Evolutionary conservation across 2,113 vertebrate genomes (phyloP).

Genomic region (Anas platyrhynchos): DNA sequence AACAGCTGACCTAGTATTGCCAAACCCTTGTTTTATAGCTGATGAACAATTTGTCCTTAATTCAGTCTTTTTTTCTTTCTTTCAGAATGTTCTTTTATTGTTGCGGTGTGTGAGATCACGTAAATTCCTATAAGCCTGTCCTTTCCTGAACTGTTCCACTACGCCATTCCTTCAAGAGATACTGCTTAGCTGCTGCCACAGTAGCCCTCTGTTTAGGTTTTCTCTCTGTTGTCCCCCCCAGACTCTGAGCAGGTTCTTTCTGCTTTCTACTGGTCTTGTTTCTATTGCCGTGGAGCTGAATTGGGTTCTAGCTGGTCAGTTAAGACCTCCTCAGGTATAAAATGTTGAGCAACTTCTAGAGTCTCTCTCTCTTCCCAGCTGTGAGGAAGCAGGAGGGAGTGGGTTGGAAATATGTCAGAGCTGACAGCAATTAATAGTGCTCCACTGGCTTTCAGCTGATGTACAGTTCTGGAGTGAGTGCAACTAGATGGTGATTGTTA

Average conservation of each 20-base stretch:
- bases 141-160: not conserved
- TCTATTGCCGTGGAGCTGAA: not conserved
- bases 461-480: not conserved
- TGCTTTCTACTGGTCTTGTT: not conserved
- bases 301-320: not conserved
- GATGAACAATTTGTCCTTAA: not conserved
- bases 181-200: not conserved
- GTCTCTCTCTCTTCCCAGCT: not conserved
- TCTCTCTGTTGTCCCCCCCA: not conserved
- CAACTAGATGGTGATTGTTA: not conserved
- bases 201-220: not conserved
- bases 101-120: not conserved
- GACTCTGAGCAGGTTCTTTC: not conserved
- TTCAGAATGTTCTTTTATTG: constrained; percentile 30
- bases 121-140: not conserved
- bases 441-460: not conserved
- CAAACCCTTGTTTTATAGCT: constrained; percentile 11
- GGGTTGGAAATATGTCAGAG: not conserved
- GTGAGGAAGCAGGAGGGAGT: not conserved
- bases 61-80: not conserved
- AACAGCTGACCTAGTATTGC: constrained; percentile 39
- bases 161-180: not conserved
- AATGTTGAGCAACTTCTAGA: not conserved
- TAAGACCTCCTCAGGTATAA: not conserved
- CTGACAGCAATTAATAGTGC: not conserved